These are phyloP conservation scores for Carabus problematicus DNA, from an alignment of 2,888 invertebrate genomes.

Conservation along the genomic window DNA sequence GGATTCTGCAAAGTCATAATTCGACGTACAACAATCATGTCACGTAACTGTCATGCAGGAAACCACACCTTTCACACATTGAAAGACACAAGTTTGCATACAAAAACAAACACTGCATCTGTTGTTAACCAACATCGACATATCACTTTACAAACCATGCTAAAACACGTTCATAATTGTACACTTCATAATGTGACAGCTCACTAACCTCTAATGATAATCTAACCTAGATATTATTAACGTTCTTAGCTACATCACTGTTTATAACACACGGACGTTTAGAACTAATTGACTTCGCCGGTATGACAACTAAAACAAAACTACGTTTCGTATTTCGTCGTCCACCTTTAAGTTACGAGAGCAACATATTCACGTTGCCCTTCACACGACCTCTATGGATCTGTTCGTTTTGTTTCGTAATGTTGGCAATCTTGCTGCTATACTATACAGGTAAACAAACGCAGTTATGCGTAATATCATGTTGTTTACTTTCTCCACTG, in stretches of 20 bases:
- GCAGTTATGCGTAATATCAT: background rate
- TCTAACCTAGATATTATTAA: no score
- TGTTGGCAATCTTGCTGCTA: conserved; percentile 60
- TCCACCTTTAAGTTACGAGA: conserved; percentile 66
- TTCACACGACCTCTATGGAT: conserved; percentile 68
- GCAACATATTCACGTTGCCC: conserved; percentile 68
- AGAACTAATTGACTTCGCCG: conserved; percentile 59
- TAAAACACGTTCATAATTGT: no score
- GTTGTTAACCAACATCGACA: no score
- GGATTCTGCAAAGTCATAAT: no score
- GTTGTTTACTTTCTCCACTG: background rate
- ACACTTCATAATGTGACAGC: no score
- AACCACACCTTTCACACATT: no score
- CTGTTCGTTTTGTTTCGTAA: conserved; percentile 60
- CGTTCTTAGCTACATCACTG: conserved; percentile 51
- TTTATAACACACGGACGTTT: conserved; percentile 49
- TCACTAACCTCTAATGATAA: no score
- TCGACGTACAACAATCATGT: no score
- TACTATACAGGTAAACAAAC: conserved; percentile 58
- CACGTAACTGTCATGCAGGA: no score
- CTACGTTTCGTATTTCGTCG: conserved; percentile 67
- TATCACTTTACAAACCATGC: no score
- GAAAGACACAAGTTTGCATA: no score
- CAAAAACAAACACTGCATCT: no score
- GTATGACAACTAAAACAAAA: conserved; percentile 62